Evolutionary conservation across 2,113 vertebrate genomes (phyloP).

Genomic region (Proterorhinus semilunaris): DNA sequence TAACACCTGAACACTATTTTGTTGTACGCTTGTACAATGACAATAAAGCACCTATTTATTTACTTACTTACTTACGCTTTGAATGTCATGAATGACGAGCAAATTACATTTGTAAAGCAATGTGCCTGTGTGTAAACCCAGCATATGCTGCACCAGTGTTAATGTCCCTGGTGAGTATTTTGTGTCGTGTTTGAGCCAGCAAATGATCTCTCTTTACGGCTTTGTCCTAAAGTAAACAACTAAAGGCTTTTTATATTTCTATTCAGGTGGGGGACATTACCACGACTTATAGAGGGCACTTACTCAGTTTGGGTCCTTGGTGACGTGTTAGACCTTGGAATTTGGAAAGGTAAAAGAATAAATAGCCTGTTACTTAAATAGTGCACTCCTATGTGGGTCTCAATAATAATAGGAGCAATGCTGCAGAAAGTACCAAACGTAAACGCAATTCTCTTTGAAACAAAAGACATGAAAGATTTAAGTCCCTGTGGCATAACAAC

Average conservation of each 20-base stretch:
- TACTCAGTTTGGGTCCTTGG: not conserved
- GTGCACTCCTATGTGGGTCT: not conserved
- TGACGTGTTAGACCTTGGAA: not conserved
- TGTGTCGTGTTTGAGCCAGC: not conserved
- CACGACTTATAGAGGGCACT: constrained; percentile 2
- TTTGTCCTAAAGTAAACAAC: constrained; percentile 3
- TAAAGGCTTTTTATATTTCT: not conserved
- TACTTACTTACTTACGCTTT: too few relatives aligned
- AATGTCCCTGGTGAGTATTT: too few relatives aligned
- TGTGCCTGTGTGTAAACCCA: too few relatives aligned
- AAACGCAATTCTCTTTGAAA: not conserved
- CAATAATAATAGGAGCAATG: constrained; percentile 1
- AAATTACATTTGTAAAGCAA: too few relatives aligned
- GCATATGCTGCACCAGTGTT: too few relatives aligned
- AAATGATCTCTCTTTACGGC: not conserved
- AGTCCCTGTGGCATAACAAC: not conserved
- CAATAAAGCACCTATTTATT: too few relatives aligned
- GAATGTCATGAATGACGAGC: too few relatives aligned
- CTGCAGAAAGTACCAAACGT: not conserved
- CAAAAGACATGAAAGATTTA: not conserved
- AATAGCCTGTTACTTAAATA: not conserved
- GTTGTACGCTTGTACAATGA: too few relatives aligned
- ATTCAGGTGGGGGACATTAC: not conserved
- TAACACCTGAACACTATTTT: too few relatives aligned
- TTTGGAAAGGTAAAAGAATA: constrained; percentile 4